Evolutionary conservation across 2,113 vertebrate species (phyloP), one percentile per base, ranked within the genome.

Genomic region (Aldabrachelys gigantea): DNA sequence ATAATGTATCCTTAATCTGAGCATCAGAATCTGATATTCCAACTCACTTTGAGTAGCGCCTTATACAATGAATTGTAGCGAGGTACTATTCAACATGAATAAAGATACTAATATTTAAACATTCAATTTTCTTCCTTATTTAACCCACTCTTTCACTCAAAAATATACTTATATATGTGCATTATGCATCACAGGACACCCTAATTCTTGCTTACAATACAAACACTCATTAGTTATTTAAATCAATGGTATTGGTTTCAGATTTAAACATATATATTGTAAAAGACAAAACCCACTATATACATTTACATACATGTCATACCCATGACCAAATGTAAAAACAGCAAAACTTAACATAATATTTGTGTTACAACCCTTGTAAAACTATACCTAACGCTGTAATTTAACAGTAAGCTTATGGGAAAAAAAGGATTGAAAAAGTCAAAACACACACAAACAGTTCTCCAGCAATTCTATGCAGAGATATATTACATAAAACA

Each of bases 401-500:
- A 53, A 76, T 82, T 94, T 92, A 6, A 57, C 89, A 90, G 44
- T 92, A 88, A 94, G 3, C 10, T 88, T 88, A 38, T 87, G 76
- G 85, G 87, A 89, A 88, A 35, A 86, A 16, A 84, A 53, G 82
- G 79, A 90, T 62, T 62, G 12, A 2, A n/a, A 92, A 62, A 89
- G 83, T 3, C 22, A 82, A 49, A 49, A 50, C 82, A 89, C 52
- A 50, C 82, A 89, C 52, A 89, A 91, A 85, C 84, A 49, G 31
- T 10, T n/a, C 35, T 92, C 94, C 8, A 5, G 83, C 52, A 93
- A 50, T 95, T 96, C 83, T 6, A 0, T 91, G 85, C 94, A 97
- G 76, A 57, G 72, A 41, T 24, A 80, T 88, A 95, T 96, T 90
- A 92, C 89, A 88, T 86, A 54, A 90, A 89, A 62, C 13, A 62